phyloP scores from a whole-genome alignment of 2,797 vertebrate genomes.

The Megalops cyprinoides region DNA sequence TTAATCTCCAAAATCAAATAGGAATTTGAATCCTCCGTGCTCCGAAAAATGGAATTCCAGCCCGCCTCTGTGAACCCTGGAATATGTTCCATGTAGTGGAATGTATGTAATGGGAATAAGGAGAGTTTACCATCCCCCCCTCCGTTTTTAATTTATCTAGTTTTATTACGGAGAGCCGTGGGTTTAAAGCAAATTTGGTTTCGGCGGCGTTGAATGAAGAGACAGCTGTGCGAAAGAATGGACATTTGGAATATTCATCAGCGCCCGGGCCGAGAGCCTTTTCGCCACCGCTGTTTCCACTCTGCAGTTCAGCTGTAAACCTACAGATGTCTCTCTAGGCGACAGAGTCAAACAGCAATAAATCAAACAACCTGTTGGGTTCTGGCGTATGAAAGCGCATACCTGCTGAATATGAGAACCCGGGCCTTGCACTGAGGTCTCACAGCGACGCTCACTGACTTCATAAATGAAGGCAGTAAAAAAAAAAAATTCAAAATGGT shows the following conservation, averaged over 20 bases:
- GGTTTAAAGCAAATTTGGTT: conserved; percentile 68
- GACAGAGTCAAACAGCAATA: conserved; percentile 13
- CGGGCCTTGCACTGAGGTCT: neutral
- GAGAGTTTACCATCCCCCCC: conserved; percentile 49
- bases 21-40: conserved; percentile 47
- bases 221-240: conserved; percentile 70
- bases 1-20: conserved; percentile 58
- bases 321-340: conserved; percentile 28
- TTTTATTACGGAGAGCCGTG: conserved; percentile 68
- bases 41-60: conserved; percentile 21
- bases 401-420: conserved; percentile 22
- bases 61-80: conserved; percentile 29
- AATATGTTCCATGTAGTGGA: conserved; percentile 53
- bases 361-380: conserved; percentile 28
- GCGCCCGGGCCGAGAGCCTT: conserved; percentile 46
- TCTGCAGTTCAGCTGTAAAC: conserved; percentile 13
- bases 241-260: conserved; percentile 76
- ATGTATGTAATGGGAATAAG: conserved; percentile 62
- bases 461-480: neutral
- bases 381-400: neutral
- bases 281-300: conserved; percentile 42
- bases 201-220: conserved; percentile 63
- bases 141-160: conserved; percentile 66
- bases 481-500: too few species aligned
- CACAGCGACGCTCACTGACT: neutral